Base-by-base conservation (phyloP, 2,888 invertebrate genomes). In the Drosophila sordidula region DNA sequence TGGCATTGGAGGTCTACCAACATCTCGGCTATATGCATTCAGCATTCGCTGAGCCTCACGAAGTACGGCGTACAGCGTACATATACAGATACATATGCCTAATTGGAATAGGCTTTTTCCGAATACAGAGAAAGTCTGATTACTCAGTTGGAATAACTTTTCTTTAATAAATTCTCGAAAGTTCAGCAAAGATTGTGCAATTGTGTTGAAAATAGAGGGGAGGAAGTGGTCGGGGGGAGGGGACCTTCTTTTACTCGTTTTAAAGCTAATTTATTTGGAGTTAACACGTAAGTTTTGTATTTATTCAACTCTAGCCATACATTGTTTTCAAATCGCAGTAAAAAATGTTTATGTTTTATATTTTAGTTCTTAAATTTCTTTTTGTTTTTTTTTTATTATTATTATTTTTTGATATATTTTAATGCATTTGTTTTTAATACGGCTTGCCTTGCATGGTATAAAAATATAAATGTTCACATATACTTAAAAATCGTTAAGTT, bases 391-490 rank as follows among this genome's bases (percentile, higher is more conserved):
- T 67, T 62, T 47, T 61, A 64, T 50, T 34, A 8, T n/a, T 25
- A 25, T 32, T 42, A n/a, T 26, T 6, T 50, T 55, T 62, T 49
- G 44, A 55, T 66, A 55, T 70, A 54, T 65, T 77, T 70, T 46
- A 51, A 75, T 71, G 75, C 75, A 70, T 65, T 76, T 74, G 29
- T 77, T 46, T 81, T 80, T 64, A 66, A 64, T 66, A 51, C 68
- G 62, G 62, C 67, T 75, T 79, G 85, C 71, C 74, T 85, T 71
- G 71, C 79, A 80, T 89, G 87, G 82, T 86, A 78, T 87, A 87
- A 77, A 86, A 89, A 89, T 88, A 87, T 86, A 88, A 88, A 86
- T 82, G 83, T 80, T 84, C 75, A 78, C 81, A 87, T 87, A 69
- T 83, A 75, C 74, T 75, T 84, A 78, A 81, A 81, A 84, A 86